Evolutionary conservation across 2,888 invertebrate genomes (phyloP).

Genomic region (Ectropis crepuscularia): DNA sequence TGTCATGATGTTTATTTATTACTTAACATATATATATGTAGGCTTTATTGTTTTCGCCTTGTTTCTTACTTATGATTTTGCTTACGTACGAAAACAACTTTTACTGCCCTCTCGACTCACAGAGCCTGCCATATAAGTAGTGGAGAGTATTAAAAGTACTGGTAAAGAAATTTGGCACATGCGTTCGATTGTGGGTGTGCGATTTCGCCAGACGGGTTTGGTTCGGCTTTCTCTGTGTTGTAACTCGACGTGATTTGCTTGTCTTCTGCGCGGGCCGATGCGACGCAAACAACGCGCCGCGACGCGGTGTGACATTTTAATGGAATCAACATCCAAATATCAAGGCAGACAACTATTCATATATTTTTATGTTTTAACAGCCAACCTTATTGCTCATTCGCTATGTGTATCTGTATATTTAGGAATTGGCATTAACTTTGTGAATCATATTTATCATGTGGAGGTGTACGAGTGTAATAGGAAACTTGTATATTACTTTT

Average conservation of each 20-base stretch:
- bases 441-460: constrained; percentile 67
- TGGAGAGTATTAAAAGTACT: constrained; percentile 55
- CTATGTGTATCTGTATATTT: constrained; percentile 42
- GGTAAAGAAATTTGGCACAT: constrained; percentile 74
- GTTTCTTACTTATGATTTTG: constrained; percentile 43
- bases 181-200: constrained; percentile 71
- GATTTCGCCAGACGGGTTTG: constrained; percentile 77
- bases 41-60: constrained; percentile 44
- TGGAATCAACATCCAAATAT: constrained; percentile 68
- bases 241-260: constrained; percentile 52
- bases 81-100: constrained; percentile 66
- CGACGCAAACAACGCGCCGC: constrained; percentile 31
- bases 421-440: constrained; percentile 57
- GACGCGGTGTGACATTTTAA: constrained; percentile 65
- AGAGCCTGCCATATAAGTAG: constrained; percentile 50
- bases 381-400: constrained; percentile 30
- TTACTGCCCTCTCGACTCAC: constrained; percentile 63
- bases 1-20: background rate
- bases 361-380: constrained; percentile 42
- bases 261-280: constrained; percentile 41
- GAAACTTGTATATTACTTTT: constrained; percentile 71
- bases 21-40: constrained; percentile 5
- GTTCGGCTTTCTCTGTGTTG: constrained; percentile 78
- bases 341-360: constrained; percentile 70
- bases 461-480: constrained; percentile 66